Evolutionary conservation across 2,888 invertebrate species (phyloP), one percentile per base, ranked within the genome.

Genomic region (Meteorus cinctellus): DNA sequence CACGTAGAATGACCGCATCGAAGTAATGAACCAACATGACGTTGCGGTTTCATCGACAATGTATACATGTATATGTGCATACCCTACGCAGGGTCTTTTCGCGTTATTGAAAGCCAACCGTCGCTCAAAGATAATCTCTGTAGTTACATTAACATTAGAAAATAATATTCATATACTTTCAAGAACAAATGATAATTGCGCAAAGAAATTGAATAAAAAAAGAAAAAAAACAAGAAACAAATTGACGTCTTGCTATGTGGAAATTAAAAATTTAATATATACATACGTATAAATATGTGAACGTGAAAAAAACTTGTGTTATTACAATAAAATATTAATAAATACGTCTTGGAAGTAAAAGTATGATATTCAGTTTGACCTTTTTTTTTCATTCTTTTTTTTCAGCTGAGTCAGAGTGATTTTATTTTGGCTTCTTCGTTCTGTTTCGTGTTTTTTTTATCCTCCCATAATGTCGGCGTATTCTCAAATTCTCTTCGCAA

Each of bases 11-110:
- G 83, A 84, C 86, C 55, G 55, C 55, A 24, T 19, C 55, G 55
- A 55, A 19, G 85, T 88, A 88, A 88, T 88, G 88, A 88, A 88
- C 84, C 86, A 85, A 87, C 87, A 87, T 88, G 88, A 88, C 88
- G 24, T 88, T 87, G 88, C 86, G 86, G 86, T 87, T 88, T 86
- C 68, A 72, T 75, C 55, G 55, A 55, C 55, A 55, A 48, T 48
- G 6, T 55, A 55, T 55, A 19, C 24, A 8, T 55, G 19, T 24
- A 6, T 55, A 6, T 8, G n/a, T 5, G 19, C 19, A 8, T 55
- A 41, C 41, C 4, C 12, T 68, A 82, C 74, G 74, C 83, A 86
- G 85, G 88, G 87, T 88, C 88, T 86, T 86, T 66, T 76, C 87
- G 84, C 85, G 84, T 87, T 88, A 76, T 87, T 87, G 87, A 88